Evolutionary conservation across 2,888 invertebrate species (phyloP).

Genomic region (Branchipolynoe longqiensis): DNA sequence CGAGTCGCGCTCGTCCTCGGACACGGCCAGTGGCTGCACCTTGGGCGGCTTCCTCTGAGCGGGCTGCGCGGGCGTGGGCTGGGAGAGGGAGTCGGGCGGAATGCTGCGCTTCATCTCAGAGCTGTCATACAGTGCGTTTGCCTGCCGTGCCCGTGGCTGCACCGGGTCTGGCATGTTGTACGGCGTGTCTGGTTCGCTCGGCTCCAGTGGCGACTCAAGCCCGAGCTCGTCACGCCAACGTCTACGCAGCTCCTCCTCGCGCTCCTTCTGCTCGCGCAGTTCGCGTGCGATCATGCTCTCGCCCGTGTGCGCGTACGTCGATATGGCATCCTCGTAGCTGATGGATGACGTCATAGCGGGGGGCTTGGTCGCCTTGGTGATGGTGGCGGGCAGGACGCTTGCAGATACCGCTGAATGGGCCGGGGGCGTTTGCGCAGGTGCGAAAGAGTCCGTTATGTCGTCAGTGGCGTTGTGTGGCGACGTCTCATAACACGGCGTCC

Average conservation of each 20-base stretch:
- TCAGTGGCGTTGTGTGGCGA: too few species aligned
- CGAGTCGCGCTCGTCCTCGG: constrained; percentile 43
- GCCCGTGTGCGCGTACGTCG: constrained; percentile 74
- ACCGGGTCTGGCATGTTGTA: constrained; percentile 62
- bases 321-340: constrained; percentile 73
- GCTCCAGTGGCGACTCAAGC: constrained; percentile 43
- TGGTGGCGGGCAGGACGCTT: too few species aligned
- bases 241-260: constrained; percentile 83
- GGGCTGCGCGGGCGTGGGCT: neutral
- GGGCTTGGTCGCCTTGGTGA: neutral
- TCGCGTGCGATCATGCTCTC: constrained; percentile 82
- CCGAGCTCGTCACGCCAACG: constrained; percentile 67
- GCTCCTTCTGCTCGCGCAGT: constrained; percentile 82
- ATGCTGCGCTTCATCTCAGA: too few species aligned
- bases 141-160: neutral
- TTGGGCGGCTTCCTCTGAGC: neutral
- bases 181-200: constrained; percentile 60
- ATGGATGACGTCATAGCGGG: constrained; percentile 10
- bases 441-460: too few species aligned
- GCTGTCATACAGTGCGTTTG: neutral
- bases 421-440: too few species aligned
- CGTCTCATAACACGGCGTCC: neutral
- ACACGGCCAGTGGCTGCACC: constrained; percentile 61
- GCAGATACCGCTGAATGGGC: neutral
- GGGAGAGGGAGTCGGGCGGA: neutral